Evolutionary conservation across 2,888 invertebrate species (phyloP).

Genomic region (Drosophila picticornis): DNA sequence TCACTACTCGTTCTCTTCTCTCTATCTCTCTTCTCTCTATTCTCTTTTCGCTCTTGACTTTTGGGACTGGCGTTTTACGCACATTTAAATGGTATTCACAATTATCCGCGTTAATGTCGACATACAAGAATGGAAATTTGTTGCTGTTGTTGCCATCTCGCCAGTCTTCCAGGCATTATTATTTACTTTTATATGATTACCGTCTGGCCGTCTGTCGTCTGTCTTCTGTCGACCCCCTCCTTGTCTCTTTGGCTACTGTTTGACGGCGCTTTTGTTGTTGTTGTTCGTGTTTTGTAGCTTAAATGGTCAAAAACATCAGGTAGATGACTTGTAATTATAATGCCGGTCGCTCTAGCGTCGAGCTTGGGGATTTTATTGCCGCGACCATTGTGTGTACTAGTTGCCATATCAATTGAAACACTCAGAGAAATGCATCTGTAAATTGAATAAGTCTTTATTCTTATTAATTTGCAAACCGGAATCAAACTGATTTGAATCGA

Average conservation of each 20-base stretch:
- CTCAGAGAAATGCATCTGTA: conserved; percentile 34
- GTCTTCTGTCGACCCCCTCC: not conserved
- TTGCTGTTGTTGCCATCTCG: conserved; percentile 26
- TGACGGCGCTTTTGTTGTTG: conserved; percentile 24
- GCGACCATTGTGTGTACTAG: conserved; percentile 23
- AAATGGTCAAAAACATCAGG: conserved; percentile 80
- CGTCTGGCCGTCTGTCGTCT: conserved; percentile 25
- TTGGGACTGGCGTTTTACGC: conserved; percentile 40
- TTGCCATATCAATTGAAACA: conserved; percentile 60
- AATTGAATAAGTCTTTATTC: not conserved
- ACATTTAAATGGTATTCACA: conserved; percentile 78
- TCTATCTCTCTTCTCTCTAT: conserved; percentile 12
- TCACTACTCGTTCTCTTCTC: conserved; percentile 45
- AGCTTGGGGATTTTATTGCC: conserved; percentile 44
- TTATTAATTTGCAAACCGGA: too few species aligned
- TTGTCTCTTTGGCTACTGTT: conserved; percentile 60
- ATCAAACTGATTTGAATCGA: not conserved
- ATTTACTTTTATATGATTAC: conserved; percentile 71
- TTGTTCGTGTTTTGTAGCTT: conserved; percentile 66
- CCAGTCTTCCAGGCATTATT: conserved; percentile 47
- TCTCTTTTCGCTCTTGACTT: conserved; percentile 62
- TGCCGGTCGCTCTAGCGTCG: conserved; percentile 40
- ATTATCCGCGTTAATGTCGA: conserved; percentile 67
- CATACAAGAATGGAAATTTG: conserved; percentile 73
- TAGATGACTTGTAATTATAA: conserved; percentile 79